A percentile compares a stretch with the other conserved stretches of the same genome.
Evolutionary conservation across 2,888 invertebrate genomes (phyloP).

Genomic region (Amiota mariae): DNA sequence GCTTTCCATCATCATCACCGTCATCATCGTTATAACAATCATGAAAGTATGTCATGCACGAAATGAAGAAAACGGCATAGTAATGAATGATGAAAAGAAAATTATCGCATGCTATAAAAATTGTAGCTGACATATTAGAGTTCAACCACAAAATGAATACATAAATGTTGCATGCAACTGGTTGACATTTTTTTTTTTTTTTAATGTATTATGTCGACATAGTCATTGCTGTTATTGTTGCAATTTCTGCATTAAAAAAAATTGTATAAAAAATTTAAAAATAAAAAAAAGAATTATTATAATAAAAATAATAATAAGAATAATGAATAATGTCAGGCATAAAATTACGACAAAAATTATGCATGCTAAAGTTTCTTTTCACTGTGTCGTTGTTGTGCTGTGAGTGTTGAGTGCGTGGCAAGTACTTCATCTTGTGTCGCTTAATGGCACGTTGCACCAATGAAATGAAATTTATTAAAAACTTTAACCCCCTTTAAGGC

Average conservation of each 20-base stretch:
- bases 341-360: slow-evolving; percentile 3
- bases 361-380: slow-evolving; percentile 2
- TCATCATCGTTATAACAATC: background rate
- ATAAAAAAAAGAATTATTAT: background rate
- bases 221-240: background rate
- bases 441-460: slow-evolving; percentile 10
- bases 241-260: background rate
- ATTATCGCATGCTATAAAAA: slow-evolving; percentile 17
- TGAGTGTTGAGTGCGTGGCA: no score
- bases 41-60: background rate
- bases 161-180: slow-evolving; percentile 13
- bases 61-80: background rate
- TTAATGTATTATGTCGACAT: background rate
- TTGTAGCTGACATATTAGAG: background rate
- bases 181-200: background rate
- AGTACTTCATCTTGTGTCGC: background rate
- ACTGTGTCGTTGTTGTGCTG: no score
- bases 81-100: background rate
- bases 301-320: slow-evolving; percentile 1
- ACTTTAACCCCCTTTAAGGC: background rate
- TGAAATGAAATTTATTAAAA: slow-evolving; percentile 4
- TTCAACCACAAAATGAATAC: background rate
- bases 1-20: background rate
- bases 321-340: slow-evolving; percentile 5
- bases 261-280: background rate